A percentile compares a stretch with the other conserved stretches of the same genome.
phyloP scores from a whole-genome alignment of 2,797 vertebrate species.

The Spondyliosoma cantharus region DNA sequence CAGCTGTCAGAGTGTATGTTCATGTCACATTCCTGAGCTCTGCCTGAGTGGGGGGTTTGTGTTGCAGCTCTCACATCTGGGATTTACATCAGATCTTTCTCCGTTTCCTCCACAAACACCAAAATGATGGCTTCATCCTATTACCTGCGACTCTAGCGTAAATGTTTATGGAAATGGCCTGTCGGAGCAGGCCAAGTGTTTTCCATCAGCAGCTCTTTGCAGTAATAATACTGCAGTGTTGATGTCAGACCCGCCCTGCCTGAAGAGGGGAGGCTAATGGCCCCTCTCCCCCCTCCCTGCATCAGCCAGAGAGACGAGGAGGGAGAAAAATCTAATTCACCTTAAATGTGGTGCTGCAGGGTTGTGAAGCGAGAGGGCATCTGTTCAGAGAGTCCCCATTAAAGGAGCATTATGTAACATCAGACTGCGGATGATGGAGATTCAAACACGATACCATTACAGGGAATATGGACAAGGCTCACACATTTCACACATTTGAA shows the following conservation, averaged over 20 bases:
- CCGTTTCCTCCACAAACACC: constrained; percentile 60
- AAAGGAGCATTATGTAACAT: constrained; percentile 60
- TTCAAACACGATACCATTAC: constrained; percentile 37
- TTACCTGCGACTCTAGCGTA: constrained; percentile 56
- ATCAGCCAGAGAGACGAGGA: constrained; percentile 29
- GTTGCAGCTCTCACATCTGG: background rate
- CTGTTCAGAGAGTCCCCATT: constrained; percentile 54
- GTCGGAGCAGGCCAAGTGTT: constrained; percentile 69
- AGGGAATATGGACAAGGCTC: constrained; percentile 8
- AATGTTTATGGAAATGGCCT: constrained; percentile 76
- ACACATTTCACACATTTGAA: background rate
- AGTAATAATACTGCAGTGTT: constrained; percentile 67
- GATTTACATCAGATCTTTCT: constrained; percentile 58
- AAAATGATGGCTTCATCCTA: constrained; percentile 45
- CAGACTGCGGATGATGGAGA: constrained; percentile 28
- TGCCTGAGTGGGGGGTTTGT: background rate
- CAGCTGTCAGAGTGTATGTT: constrained; percentile 4
- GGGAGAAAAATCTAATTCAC: constrained; percentile 57
- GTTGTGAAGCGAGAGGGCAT: constrained; percentile 46
- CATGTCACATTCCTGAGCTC: constrained; percentile 41
- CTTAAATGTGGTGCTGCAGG: constrained; percentile 63
- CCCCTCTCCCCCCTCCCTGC: constrained; percentile 4
- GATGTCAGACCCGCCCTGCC: constrained; percentile 65
- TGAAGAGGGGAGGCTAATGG: constrained; percentile 68
- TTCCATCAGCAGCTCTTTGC: constrained; percentile 71